Evolutionary conservation across 2,888 invertebrate species (phyloP), one percentile per base, ranked within the genome.

Genomic region (Drosophila helvetica): DNA sequence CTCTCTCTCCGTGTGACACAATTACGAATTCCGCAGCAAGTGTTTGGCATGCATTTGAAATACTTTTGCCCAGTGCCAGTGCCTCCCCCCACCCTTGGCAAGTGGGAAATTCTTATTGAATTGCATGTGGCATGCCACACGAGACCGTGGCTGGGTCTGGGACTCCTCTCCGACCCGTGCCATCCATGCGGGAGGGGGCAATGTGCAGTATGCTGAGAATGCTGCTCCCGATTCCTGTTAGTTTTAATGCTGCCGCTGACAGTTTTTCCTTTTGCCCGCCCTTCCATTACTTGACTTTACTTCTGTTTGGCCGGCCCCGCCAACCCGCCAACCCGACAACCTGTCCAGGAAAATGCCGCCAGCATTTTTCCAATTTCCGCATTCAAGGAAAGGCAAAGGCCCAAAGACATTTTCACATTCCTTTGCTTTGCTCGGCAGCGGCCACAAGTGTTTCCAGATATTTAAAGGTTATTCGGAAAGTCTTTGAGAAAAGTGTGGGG

Each of bases 181-280:
- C n/a, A n/a, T n/a, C n/a, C n/a, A n/a, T 58, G 59, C 33, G n/a
- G 42, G 43, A 0, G 22, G 5, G 27, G 54, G 71, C 2, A 46
- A 55, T 71, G 70, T 71, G 72, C 46, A 60, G 56, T 65, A 72
- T 66, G 72, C 66, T 51, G 58, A 65, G 46, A 65, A 59, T 72
- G 66, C 58, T 65, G 50, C 54, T 51, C 59, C 42, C 30, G 43
- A 38, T 59, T 59, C 69, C 59, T 63, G 75, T 75, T 60, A 68
- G 58, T 73, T 78, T 80, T 59, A 78, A 68, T 83, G 80, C 84
- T 80, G 80, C 57, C 70, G 61, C 56, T 80, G 80, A 80, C 80
- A 80, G 80, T 75, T 80, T 78, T 75, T 65, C 63, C 67, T 57
- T 62, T 53, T 73, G 58, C 61, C 1, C 10, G 51, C 30, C 38